Base-by-base conservation (phyloP, 2,888 invertebrate species). In the Creontiades dilutus region DNA sequence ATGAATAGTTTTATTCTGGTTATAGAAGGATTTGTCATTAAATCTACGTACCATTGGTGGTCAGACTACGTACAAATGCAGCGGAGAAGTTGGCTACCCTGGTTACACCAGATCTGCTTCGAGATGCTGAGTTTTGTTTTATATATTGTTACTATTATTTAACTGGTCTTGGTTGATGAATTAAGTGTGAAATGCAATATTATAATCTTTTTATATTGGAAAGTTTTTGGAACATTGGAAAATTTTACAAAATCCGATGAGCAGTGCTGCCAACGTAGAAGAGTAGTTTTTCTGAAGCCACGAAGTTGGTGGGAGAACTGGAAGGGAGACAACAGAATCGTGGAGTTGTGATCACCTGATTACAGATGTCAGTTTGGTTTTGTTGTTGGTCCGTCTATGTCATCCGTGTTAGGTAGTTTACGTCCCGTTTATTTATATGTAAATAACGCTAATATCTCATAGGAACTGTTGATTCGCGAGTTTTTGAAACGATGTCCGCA, bases 401-500 rank as follows among this genome's bases (percentile, higher is more conserved):
- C 2, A 37, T 37, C 37, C 7, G 37, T 37, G 37, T 7, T 2
- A 37, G n/a, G 57, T 57, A n/a, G n/a, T 57, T 7, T 5, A 7
- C 13, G 5, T 57, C 5, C n/a, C 0, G 57, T 57, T 68, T 3
- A 19, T 61, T n/a, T 19, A 19, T 23, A 68, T 68, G 68, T 68
- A 68, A 12, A 19, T 68, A 68, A 23, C n/a, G 5, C 0, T 23
- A 68, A 19, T 68, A 27, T 68, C 23, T 68, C 5, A 7, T 61
- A 19, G 1, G n/a, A 61, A 61, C 23, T 61, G 19, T 19, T 11
- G 19, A 68, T 13, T 19, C 68, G 23, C 16, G 61, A 7, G 13
- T 14, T 52, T 52, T 14, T 80, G 12, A 14, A 23, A 61, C 9
- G 14, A 86, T 86, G 86, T 86, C 86, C 9, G 68, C 86, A 19